These are phyloP conservation scores for Hippocampus zosterae DNA, from an alignment of 2,113 vertebrate species.

Conservation along the genomic window DNA sequence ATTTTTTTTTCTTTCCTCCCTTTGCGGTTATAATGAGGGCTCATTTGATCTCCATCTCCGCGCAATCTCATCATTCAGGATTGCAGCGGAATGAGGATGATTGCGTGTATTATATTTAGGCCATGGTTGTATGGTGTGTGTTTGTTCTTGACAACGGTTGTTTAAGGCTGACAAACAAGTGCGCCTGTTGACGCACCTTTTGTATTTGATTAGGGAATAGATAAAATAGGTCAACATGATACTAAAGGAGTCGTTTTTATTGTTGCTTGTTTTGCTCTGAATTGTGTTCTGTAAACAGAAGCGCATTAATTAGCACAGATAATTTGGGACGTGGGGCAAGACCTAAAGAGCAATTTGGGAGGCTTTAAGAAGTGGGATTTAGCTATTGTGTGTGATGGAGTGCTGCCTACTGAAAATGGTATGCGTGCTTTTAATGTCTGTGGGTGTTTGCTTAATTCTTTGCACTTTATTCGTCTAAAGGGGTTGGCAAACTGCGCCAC, in stretches of 20 bases:
- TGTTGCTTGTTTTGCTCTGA: conserved; percentile 27
- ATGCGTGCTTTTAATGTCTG: background rate
- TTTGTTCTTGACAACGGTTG: conserved; percentile 16
- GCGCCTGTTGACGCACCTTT: conserved; percentile 46
- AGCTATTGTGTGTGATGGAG: background rate
- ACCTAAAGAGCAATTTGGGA: conserved; percentile 17
- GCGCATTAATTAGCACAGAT: conserved; percentile 39
- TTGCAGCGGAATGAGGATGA: conserved; percentile 42
- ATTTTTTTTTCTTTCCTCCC: conserved; percentile 29
- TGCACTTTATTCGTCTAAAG: background rate
- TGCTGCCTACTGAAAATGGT: background rate
- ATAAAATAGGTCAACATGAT: conserved; percentile 18
- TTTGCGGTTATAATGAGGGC: conserved; percentile 66
- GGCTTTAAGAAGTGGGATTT: background rate
- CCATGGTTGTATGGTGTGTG: conserved; percentile 11
- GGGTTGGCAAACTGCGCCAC: background rate
- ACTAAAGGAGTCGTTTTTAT: conserved; percentile 9
- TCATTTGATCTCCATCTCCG: conserved; percentile 69
- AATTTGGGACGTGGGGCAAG: conserved; percentile 9
- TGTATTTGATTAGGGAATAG: conserved; percentile 16
- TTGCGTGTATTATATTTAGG: conserved; percentile 29
- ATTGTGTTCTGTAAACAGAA: conserved; percentile 4
- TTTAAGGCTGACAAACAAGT: conserved; percentile 4
- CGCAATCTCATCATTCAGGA: conserved; percentile 62
- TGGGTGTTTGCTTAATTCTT: background rate